Evolutionary conservation across 2,888 invertebrate genomes (phyloP).

Genomic region (Erebia aethiops): DNA sequence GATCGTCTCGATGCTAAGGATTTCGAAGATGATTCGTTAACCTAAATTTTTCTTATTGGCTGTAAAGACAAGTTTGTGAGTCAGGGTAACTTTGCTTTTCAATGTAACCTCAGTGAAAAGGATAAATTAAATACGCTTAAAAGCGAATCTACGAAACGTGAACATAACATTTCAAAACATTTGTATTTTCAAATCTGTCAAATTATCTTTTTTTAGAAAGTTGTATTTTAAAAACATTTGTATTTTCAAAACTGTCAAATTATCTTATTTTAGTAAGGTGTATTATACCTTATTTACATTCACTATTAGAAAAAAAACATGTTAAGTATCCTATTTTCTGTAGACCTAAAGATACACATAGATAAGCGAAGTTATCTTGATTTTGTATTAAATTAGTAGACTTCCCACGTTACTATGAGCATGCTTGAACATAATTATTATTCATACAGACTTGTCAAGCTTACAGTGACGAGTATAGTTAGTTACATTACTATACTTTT

Average conservation of each 20-base stretch:
- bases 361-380: neutral
- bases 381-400: neutral
- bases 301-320: neutral
- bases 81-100: neutral
- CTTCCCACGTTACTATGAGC: neutral
- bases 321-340: neutral
- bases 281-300: neutral
- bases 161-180: too few relatives aligned
- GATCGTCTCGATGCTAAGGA: constrained; percentile 41
- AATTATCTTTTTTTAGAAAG: too few relatives aligned
- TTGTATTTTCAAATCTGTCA: too few relatives aligned
- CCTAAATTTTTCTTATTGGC: constrained; percentile 29
- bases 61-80: neutral
- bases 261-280: too few relatives aligned
- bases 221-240: too few relatives aligned
- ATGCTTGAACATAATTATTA: neutral
- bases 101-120: neutral
- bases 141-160: too few relatives aligned
- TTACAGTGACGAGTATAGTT: neutral
- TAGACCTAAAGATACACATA: neutral
- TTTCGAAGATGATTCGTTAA: constrained; percentile 68
- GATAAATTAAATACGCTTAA: neutral
- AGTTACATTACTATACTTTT: neutral
- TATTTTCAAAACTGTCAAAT: too few relatives aligned
- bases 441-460: neutral